A percentile compares a stretch with the other conserved stretches of the same genome.
Evolutionary conservation across 1,140 invertebrate genomes (phyloP).

Genomic region (Asbolus verrucosus): DNA sequence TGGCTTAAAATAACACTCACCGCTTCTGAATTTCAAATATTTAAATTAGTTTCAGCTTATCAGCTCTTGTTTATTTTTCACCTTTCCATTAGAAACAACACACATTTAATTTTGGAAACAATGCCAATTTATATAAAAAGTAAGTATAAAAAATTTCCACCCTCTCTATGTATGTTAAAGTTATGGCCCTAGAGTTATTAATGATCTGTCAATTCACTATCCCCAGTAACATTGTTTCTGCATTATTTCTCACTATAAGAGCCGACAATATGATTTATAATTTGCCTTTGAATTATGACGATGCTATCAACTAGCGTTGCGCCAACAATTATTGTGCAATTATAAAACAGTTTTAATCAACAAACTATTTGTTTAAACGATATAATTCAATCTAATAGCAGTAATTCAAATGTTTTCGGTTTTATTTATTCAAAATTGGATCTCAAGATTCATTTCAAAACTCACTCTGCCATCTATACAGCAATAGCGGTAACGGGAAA

Average conservation of each 20-base stretch:
- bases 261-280: constrained; percentile 46
- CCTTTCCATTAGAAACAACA: too few species aligned
- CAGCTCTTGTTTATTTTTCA: too few species aligned
- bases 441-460: too few species aligned
- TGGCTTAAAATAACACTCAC: too few species aligned
- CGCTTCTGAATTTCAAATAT: too few species aligned
- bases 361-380: too few species aligned
- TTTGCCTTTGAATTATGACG: constrained; percentile 42
- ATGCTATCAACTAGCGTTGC: neutral
- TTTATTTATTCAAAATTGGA: too few species aligned
- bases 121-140: constrained; percentile 13
- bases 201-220: constrained; percentile 47
- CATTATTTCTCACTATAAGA: constrained; percentile 45
- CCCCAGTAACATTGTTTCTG: constrained; percentile 46
- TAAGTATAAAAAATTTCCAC: constrained; percentile 8
- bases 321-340: neutral
- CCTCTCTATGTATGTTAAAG: constrained; percentile 42
- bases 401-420: too few species aligned
- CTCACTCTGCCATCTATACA: constrained; percentile 1
- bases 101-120: constrained; percentile 19
- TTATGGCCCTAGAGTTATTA: constrained; percentile 41
- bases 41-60: too few species aligned
- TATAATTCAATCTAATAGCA: too few species aligned
- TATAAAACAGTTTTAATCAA: constrained; percentile 1
- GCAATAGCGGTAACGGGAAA: too few species aligned